These are phyloP conservation scores for Eucidaris tribuloides DNA, from an alignment of 35 echinoderm and acorn worm species.

Conservation along the genomic window DNA sequence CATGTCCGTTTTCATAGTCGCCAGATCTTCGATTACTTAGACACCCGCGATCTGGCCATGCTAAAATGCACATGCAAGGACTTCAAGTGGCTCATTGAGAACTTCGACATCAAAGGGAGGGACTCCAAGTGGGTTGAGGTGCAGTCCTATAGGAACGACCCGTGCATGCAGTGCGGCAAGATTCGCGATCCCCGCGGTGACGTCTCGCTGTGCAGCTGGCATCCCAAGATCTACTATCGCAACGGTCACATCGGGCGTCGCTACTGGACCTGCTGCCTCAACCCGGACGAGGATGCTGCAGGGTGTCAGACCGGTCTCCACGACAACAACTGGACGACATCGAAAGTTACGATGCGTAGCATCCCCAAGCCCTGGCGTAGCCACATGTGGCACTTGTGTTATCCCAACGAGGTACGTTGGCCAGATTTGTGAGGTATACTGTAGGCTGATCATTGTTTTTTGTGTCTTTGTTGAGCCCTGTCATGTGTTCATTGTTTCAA, in stretches of 20 bases:
- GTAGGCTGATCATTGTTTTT: too few relatives aligned
- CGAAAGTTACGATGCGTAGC: conserved; percentile 51
- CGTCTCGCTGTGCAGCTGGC: conserved; percentile 86
- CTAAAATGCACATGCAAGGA: conserved; percentile 88
- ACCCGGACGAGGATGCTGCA: conserved; percentile 39
- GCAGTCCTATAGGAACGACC: conserved; percentile 59
- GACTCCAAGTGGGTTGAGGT: conserved; percentile 70
- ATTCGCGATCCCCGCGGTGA: conserved; percentile 85
- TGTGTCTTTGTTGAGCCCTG: too few relatives aligned
- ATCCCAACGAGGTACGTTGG: background rate
- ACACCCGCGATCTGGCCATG: conserved; percentile 72
- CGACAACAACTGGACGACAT: conserved; percentile 86
- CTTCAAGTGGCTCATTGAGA: conserved; percentile 86
- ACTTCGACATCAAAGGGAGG: conserved; percentile 60
- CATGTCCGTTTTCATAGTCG: conserved; percentile 60
- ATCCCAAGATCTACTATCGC: conserved; percentile 91
- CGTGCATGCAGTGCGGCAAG: conserved; percentile 97
- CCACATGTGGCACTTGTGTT: conserved; percentile 14
- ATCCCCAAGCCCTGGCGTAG: conserved; percentile 62
- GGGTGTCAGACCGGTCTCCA: conserved; percentile 78
- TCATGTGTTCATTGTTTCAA: too few relatives aligned
- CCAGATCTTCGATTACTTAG: conserved; percentile 59
- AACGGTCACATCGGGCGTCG: conserved; percentile 70
- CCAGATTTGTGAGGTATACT: background rate
- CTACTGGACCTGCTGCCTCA: conserved; percentile 92